These are phyloP conservation scores for Cliona cf. orientalis DNA, from an alignment of 37 sponge, comb jelly and placozoan genomes.

Conservation along the genomic window DNA sequence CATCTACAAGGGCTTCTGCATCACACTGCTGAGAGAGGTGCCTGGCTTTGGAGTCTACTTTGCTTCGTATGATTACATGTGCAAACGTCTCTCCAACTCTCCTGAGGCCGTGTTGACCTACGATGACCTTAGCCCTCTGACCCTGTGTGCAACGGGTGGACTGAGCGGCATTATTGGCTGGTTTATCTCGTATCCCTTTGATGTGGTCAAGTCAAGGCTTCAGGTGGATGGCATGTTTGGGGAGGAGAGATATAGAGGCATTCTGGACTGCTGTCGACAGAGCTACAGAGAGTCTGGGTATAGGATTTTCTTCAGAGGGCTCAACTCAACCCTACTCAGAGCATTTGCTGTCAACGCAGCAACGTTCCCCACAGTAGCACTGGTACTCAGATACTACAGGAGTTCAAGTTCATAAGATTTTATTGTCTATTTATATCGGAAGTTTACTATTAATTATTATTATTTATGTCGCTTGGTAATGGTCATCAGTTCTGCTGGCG, in stretches of 20 bases:
- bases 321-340: conserved; percentile 71
- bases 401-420: neutral
- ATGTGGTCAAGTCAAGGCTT: conserved; percentile 85
- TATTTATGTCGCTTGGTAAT: neutral
- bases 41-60: conserved; percentile 84
- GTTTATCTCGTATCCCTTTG: conserved; percentile 79
- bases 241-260: conserved; percentile 46
- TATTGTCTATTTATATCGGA: conserved; percentile 1
- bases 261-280: conserved; percentile 76
- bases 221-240: conserved; percentile 78
- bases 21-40: conserved; percentile 76
- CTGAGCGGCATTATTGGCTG: conserved; percentile 65
- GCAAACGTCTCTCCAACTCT: conserved; percentile 5
- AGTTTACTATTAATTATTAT: neutral
- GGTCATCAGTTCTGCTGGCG: too few relatives aligned
- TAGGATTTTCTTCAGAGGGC: conserved; percentile 77
- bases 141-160: conserved; percentile 74
- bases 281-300: conserved; percentile 52
- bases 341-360: conserved; percentile 92
- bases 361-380: conserved; percentile 69
- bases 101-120: neutral
- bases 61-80: conserved; percentile 62
- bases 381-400: conserved; percentile 58
- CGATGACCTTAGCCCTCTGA: conserved; percentile 34
- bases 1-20: conserved; percentile 59